Base-by-base conservation (phyloP, 2,797 vertebrate species). In the Labroides dimidiatus region DNA sequence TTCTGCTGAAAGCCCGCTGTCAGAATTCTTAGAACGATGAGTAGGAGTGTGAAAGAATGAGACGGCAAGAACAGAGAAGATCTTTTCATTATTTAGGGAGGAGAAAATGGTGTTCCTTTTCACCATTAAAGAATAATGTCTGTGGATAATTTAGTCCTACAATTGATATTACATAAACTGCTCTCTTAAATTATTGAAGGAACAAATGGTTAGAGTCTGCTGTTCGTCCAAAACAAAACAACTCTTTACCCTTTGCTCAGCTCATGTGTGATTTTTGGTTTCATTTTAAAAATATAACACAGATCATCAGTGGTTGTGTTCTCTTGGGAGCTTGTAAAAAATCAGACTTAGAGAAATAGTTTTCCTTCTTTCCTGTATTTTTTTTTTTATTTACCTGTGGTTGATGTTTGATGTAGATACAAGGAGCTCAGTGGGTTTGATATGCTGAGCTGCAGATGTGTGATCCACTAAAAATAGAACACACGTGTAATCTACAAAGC, bases 401-500 rank as follows among this genome's bases (percentile, higher is more conserved):
- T 51, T 77, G 11, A 24, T 56, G 14, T 6, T 68, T 33, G 16
- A 54, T 69, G 50, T 15, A 27, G 14, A 33, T 43, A 24, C 44
- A 68, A 61, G 51, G 47, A 45, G 55, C 61, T 48, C 9, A 1
- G 33, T 67, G 21, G 58, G 55, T 81, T 85, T 82, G 61, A 89
- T 69, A 56, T 75, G 68, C 71, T 79, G 52, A 73, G 55, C 68
- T 59, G 67, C 66, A 80, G 63, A 85, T 81, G 82, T 80, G 59
- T 57, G 62, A 73, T 47, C 16, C 11, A 37, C 76, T 84, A 80
- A 80, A 78, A 77, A 86, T 83, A 84, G 72, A 75, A 60, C 30
- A 42, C 53, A 76, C 33, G 52, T 68, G 48, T 39, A 54, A 80
- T 66, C 53, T 63, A 57, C 54, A 78, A 64, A 71, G 50, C 56